Evolutionary conservation across 2,113 vertebrate genomes (phyloP), one percentile per base, ranked within the genome.

Genomic region (Labrus mixtus): DNA sequence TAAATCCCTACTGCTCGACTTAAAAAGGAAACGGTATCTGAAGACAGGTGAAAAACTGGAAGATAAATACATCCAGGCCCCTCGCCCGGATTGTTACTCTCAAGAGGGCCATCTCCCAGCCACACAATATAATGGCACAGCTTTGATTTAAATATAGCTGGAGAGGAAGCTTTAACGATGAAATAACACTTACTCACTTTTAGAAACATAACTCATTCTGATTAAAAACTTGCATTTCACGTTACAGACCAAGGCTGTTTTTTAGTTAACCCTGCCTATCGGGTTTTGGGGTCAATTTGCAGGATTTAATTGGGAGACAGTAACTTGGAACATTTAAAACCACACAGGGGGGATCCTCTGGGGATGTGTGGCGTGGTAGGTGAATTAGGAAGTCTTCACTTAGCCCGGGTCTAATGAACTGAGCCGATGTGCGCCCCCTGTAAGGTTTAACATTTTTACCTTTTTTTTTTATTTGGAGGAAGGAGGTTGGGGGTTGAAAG

Each of bases 31-130:
- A 95, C 92, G 95, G 93, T 95, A 95, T 95, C 95, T 95, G 95
- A 95, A 95, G 96, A 96, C 97, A 98, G 97, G 97, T 98, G 97
- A 95, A 94, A 91, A 92, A 94, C 89, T 93, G 93, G 93, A 94
- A 94, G 94, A 95, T 90, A 94, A 93, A 93, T 90, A 92, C 78
- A 78, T 71, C 70, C 84, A 89, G 83, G 79, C 78, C 78, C 83
- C 73, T 83, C 36, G 57, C 76, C 72, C 66, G 59, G 76, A 81
- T 64, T 50, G 58, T 63, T 82, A 71, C 87, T 73, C 89, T 84
- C 86, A 43, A 55, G 83, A 85, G 90, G 62, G 56, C 75, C 71
- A 83, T 89, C 83, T 83, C 71, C 75, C 78, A 80, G 82, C 80
- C 70, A 73, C 79, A 82, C 88, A 85, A 77, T 76, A 69, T 85